Base-by-base conservation (phyloP, 2,113 vertebrate species). In the Leuciscus idus region DNA sequence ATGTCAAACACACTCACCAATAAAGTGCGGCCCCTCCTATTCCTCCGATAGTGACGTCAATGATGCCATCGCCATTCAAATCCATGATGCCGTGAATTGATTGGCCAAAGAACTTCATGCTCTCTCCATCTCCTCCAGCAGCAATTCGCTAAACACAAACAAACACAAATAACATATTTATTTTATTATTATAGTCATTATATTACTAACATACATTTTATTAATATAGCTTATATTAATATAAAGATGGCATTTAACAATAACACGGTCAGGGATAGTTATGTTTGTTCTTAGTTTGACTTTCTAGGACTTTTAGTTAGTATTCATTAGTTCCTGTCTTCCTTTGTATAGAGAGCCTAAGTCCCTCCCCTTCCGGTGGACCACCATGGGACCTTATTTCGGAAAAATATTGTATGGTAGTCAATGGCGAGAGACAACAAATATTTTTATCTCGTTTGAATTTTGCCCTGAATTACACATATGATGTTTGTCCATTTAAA, bases 21-120 rank as follows among this genome's bases (percentile, higher is more conserved):
- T 98, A 99, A 87, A 98, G 95, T 19, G 97, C 96, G 61, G 97
- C 98, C 57, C 98, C 98, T 84, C 98, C 98, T 68, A 98, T 94
- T 85, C 98, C 98, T 91, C 98, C 98, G 21, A 99, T 97, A 26
- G 98, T 98, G 62, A 99, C 96, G 87, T 99, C 98, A 10, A 95
- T 97, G 85, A 99, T 94, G 1, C 98, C 98, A 0, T 99, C 98
- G 4, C 95, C 92, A 5, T 99, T 98, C 26, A 99, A 94, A 91
- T 99, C 98, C 97, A 99, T 97, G 91, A 97, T 94, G 85, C 98
- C 98, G 1, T 99, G 97, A 78, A 99, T 98, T 75, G 97, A 98
- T 90, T 99, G 98, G 57, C 98, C 98, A 84, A 99, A 99, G 93
- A 99, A 99, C 87, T 98, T 99, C 84, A 98, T 89, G 66, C 95